A percentile compares a stretch with the other conserved stretches of the same genome.
phyloP scores from a whole-genome alignment of 2,888 invertebrate genomes.

The Sthenelais limicola region DNA sequence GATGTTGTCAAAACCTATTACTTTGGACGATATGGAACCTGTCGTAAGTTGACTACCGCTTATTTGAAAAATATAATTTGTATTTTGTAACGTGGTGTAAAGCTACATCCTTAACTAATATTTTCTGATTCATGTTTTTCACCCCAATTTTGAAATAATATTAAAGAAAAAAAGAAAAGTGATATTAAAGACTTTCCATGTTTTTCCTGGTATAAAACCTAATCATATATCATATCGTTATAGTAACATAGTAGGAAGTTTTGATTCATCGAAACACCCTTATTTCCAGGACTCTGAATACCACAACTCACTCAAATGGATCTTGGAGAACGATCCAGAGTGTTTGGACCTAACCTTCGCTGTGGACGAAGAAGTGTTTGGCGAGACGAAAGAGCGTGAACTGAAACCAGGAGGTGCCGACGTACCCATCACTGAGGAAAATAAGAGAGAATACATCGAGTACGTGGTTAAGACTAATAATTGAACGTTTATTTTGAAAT shows the following conservation, averaged over 20 bases:
- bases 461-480: too few species aligned
- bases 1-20: slow-evolving; percentile 96
- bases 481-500: too few species aligned
- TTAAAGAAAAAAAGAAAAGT: too few species aligned
- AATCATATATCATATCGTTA: too few species aligned
- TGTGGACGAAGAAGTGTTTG: slow-evolving; percentile 97
- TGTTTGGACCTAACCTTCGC: slow-evolving; percentile 93
- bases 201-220: too few species aligned
- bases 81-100: too few species aligned
- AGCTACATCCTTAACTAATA: too few species aligned
- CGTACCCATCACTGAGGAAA: slow-evolving; percentile 90
- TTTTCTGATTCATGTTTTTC: too few species aligned
- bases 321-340: slow-evolving; percentile 94
- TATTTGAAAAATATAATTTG: not conserved
- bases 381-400: slow-evolving; percentile 79
- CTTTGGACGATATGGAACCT: slow-evolving; percentile 97
- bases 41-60: slow-evolving; percentile 76
- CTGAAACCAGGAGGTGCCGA: slow-evolving; percentile 92
- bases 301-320: slow-evolving; percentile 97
- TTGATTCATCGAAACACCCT: too few species aligned
- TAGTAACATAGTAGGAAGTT: too few species aligned
- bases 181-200: too few species aligned
- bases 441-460: slow-evolving; percentile 98
- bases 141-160: too few species aligned
- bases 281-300: slow-evolving; percentile 88